Conservation (phyloP, 30 jellyfish, hydroid and myxozoan genomes). For the Chironex yamaguchii region DNA sequence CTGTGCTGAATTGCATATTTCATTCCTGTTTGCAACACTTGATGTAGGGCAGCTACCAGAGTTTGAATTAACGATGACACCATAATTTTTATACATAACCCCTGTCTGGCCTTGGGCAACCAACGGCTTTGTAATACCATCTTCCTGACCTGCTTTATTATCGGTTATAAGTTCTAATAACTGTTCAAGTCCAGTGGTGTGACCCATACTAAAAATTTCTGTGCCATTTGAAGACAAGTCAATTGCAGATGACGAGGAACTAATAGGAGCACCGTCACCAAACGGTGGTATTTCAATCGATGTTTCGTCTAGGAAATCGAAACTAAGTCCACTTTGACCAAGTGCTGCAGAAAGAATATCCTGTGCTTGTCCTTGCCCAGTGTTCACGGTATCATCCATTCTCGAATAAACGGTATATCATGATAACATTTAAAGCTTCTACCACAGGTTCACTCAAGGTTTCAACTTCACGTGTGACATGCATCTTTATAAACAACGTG, state of each 20-base stretch:
- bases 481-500: not conserved
- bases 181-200: not conserved
- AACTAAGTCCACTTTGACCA: constrained; percentile 94
- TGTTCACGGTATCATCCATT: constrained; percentile 72
- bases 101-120: not conserved
- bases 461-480: not conserved
- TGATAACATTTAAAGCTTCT: not conserved
- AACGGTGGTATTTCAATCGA: constrained; percentile 60
- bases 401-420: constrained; percentile 26
- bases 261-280: constrained; percentile 61
- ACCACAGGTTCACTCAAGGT: not conserved
- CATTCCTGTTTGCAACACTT: too few relatives aligned
- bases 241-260: constrained; percentile 41
- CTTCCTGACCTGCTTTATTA: not conserved
- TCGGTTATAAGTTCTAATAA: not conserved
- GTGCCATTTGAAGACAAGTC: not conserved
- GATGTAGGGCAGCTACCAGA: too few relatives aligned
- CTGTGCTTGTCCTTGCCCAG: constrained; percentile 25
- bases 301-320: constrained; percentile 71
- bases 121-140: constrained; percentile 9
- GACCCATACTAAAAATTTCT: too few relatives aligned
- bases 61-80: too few relatives aligned
- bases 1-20: too few relatives aligned
- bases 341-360: constrained; percentile 98
- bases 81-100: not conserved